A percentile compares a stretch with the other conserved stretches of the same genome.
Conservation (phyloP, 2,797 vertebrate species). For the Coracias cyanogaster region DNA sequence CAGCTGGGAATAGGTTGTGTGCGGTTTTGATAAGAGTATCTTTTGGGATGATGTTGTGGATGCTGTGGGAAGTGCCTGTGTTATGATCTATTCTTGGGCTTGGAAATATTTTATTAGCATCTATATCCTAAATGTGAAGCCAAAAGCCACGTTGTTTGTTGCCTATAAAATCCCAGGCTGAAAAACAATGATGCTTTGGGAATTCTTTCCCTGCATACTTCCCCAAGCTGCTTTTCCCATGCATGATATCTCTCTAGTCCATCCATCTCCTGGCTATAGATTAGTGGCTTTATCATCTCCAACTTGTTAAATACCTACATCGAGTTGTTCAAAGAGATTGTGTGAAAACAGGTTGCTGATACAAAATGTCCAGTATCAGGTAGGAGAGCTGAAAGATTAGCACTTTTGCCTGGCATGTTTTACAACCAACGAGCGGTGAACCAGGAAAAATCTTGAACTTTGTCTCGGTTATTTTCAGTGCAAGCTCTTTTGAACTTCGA, state of each 20-base stretch:
- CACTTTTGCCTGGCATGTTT: neutral
- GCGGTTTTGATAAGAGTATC: neutral
- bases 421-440: neutral
- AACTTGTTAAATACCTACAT: accelerated
- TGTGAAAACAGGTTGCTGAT: neutral
- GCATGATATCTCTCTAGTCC: neutral
- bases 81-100: neutral
- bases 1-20: neutral
- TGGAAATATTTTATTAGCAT: neutral
- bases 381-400: neutral
- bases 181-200: neutral
- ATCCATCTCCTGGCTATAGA: neutral
- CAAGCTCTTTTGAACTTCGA: accelerated
- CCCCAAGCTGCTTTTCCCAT: neutral
- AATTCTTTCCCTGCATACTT: neutral
- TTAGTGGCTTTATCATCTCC: neutral
- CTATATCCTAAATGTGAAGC: neutral
- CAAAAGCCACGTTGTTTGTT: neutral
- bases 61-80: neutral
- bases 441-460: neutral
- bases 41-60: neutral
- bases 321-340: neutral
- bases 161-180: neutral
- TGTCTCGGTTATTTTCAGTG: neutral
- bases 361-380: accelerated